A percentile compares a stretch with the other conserved stretches of the same genome.
Conservation (phyloP, 2,797 vertebrate species). For the Sebastes paucispinis region DNA sequence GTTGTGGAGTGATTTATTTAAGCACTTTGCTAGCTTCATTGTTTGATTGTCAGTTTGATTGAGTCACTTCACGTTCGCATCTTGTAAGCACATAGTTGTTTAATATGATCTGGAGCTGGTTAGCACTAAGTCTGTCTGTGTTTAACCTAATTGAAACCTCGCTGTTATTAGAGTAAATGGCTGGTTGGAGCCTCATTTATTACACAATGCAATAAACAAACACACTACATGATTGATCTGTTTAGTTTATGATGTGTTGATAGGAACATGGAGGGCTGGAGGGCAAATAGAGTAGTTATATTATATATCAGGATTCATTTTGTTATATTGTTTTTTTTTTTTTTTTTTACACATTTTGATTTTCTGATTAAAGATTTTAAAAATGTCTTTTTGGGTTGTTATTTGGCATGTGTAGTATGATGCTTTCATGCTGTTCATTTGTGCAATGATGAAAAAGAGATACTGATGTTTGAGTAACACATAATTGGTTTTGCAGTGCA, state of each 20-base stretch:
- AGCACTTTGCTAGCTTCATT: rapidly evolving
- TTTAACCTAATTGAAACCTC: neutral
- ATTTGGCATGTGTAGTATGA: neutral
- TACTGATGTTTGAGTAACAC: neutral
- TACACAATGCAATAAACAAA: too few species aligned
- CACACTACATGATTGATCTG: too few species aligned
- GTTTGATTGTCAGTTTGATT: too few species aligned
- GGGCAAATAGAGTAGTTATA: too few species aligned
- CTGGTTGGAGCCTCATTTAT: neutral
- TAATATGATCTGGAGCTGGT: neutral
- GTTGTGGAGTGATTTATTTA: neutral
- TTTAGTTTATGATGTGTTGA: too few species aligned
- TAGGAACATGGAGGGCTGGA: too few species aligned
- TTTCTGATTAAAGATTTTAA: too few species aligned
- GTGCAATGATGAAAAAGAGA: neutral
- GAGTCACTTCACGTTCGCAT: rapidly evolving
- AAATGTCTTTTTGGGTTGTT: neutral
- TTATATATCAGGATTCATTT: too few species aligned
- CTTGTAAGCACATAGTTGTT: neutral
- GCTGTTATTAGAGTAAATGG: neutral
- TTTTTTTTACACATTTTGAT: too few species aligned
- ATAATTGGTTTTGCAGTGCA: neutral
- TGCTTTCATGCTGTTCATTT: neutral
- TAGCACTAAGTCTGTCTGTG: too few species aligned
- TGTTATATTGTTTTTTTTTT: too few species aligned